Evolutionary conservation across 2,888 invertebrate genomes (phyloP), one percentile per base, ranked within the genome.

Genomic region (Octonoba sinensis): DNA sequence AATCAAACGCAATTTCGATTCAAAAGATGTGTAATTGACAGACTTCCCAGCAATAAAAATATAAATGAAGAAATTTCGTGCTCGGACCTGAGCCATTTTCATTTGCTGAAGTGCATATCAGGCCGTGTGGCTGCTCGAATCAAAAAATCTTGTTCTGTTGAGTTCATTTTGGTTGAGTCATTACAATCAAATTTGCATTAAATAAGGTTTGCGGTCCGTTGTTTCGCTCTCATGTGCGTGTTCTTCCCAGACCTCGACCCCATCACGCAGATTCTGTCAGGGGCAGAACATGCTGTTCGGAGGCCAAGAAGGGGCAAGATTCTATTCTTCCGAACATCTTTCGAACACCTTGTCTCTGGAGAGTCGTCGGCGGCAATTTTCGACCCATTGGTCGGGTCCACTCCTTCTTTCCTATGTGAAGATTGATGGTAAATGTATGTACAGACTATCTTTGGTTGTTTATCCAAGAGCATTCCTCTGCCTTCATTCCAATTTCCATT

Each of bases 101-200:
- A n/a, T 60, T 15, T 36, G 18, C 57, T 22, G 36, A 36, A 36
- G 36, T 20, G 57, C 20, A 13, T 20, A 20, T 20, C 18, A n/a
- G 18, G 3, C 22, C 20, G 20, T 24, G 20, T 8, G 64, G 56
- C 54, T 49, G 56, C 24, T 47, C 54, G 62, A 67, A 76, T 69
- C 59, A 54, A 44, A 13, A 22, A 47, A 62, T 46, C 64, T 36
- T 75, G 59, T 24, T 49, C 69, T 20, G 47, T 62, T 51, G 54
- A 54, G 56, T 67, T 73, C 66, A 70, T 76, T 76, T 54, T 54
- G 57, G 66, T 49, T 15, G 16, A 71, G 65, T 59, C 77, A 64
- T 77, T 64, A 70, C 64, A 15, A 77, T 77, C 62, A 77, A n/a
- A n/a, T 77, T 77, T 77, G 77, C 77, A 77, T 77, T 77, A 77